Percentiles rank a stretch among this genome's conserved stretches.
phyloP scores from a whole-genome alignment of 2,888 invertebrate genomes.

The Pomacea canaliculata region DNA sequence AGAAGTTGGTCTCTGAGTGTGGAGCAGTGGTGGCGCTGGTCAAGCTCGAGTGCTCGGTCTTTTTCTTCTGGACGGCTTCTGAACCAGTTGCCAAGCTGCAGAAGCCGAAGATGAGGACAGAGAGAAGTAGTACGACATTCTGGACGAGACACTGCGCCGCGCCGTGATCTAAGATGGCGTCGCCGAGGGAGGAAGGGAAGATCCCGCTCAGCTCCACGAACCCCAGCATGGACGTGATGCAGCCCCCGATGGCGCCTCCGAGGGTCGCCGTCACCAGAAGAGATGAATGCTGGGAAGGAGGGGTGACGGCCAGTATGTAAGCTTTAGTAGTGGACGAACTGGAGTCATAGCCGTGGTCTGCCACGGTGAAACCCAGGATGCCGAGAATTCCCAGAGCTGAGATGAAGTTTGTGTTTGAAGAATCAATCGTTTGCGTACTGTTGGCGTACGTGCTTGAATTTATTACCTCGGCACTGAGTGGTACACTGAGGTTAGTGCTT shows the following conservation, averaged over 20 bases:
- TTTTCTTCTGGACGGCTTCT: not conserved
- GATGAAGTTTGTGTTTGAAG: not conserved
- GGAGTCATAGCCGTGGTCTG: constrained; percentile 19
- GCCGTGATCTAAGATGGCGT: constrained; percentile 8
- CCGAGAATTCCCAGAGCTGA: constrained; percentile 12
- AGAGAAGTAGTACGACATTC: not conserved
- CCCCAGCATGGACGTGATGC: constrained; percentile 17
- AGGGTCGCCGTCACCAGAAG: constrained; percentile 16
- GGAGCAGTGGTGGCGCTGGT: too few species aligned
- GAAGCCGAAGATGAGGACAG: not conserved
- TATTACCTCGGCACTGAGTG: too few species aligned
- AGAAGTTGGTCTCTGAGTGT: not conserved
- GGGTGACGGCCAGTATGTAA: constrained; percentile 21
- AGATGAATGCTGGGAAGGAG: constrained; percentile 11
- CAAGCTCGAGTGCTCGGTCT: not conserved
- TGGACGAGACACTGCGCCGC: constrained; percentile 17
- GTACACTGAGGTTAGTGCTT: too few species aligned
- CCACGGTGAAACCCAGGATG: constrained; percentile 7
- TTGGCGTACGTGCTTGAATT: too few species aligned
- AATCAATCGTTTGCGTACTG: too few species aligned
- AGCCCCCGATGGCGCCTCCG: constrained; percentile 16
- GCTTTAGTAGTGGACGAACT: constrained; percentile 17
- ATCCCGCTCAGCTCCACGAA: constrained; percentile 8
- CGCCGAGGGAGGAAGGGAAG: not conserved
- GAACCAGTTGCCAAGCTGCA: constrained; percentile 11